Evolutionary conservation across 1,140 invertebrate genomes (phyloP), one percentile per base, ranked within the genome.

Genomic region (Chionoecetes opilio): DNA sequence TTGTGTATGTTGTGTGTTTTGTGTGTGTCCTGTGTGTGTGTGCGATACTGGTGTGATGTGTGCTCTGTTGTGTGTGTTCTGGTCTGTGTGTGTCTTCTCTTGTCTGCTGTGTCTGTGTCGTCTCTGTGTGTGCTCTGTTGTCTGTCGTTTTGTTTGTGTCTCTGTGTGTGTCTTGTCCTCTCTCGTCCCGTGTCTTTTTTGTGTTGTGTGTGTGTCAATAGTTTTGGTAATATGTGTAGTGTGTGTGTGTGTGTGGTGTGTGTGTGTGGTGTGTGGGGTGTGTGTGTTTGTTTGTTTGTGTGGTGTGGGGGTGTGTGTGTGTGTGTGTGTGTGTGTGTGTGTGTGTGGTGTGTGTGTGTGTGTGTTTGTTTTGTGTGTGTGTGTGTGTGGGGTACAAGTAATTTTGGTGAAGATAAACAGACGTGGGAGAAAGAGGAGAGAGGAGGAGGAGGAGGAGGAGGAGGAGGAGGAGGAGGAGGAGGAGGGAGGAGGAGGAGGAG

Each of bases 251-350:
- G 53, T 75, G 53, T 75, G 53, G 53, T 75, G 53, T 75, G 53
- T 75, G 53, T 75, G 53, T 75, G 53, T 75, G 53, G n/a, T n/a
- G n/a, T n/a, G n/a, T n/a, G n/a, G n/a, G n/a, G n/a, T 75, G 53
- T 75, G 53, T 75, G 53, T 75, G 53, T 75, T 6, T 75, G 53
- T 75, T 6, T 75, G 53, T 75, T 6, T 75, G 53, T 75, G 53
- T 75, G 53, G 53, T 75, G 53, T 75, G 53, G 8, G 53, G 8
- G 53, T 75, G 53, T 75, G 53, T 75, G 53, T 75, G 53, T 75
- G 53, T 75, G 53, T 75, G 53, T 75, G 53, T 75, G 53, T 75
- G 53, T 75, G 53, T 75, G 53, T 75, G 53, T 75, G 53, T 75
- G 53, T 75, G 53, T 75, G 53, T 75, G 53, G 53, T 75, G 53